Percentiles rank a stretch among this genome's conserved stretches.
phyloP scores from a whole-genome alignment of 2,113 vertebrate species.

The Sebastes schlegelii region DNA sequence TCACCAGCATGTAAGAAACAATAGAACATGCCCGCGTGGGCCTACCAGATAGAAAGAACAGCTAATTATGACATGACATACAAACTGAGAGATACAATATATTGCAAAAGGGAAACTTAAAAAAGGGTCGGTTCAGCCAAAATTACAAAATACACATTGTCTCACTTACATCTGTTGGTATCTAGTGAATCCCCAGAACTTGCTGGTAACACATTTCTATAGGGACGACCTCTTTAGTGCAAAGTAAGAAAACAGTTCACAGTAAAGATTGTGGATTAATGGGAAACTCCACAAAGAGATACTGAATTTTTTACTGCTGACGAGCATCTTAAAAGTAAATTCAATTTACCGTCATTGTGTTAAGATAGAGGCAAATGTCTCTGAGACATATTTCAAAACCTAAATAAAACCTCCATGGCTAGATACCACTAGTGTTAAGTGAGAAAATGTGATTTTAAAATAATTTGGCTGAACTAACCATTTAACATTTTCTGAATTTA shows the following conservation, averaged over 20 bases:
- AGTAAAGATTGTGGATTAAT: background rate
- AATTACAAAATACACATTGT: slow-evolving; percentile 1
- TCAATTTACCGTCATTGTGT: background rate
- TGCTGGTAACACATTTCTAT: background rate
- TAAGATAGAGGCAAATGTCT: slow-evolving; percentile 2
- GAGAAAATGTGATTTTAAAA: background rate
- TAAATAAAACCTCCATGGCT: background rate
- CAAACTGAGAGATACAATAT: slow-evolving; percentile 14
- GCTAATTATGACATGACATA: slow-evolving; percentile 39
- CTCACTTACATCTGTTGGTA: background rate
- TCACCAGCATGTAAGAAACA: slow-evolving; percentile 27
- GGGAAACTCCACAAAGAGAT: background rate
- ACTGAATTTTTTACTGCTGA: background rate
- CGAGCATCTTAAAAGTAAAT: background rate
- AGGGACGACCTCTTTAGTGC: background rate
- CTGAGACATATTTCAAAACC: background rate
- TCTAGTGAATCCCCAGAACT: background rate
- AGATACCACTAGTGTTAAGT: slow-evolving; percentile 9
- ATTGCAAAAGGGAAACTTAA: slow-evolving; percentile 8
- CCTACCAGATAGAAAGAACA: slow-evolving; percentile 23
- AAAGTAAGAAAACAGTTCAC: slow-evolving; percentile 1
- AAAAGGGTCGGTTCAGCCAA: slow-evolving; percentile 16
- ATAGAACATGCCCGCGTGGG: slow-evolving; percentile 27
- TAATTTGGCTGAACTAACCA: background rate
- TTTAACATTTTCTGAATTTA: slow-evolving; percentile 5